phyloP scores from a whole-genome alignment of 2,113 vertebrate species.

The Melanerpes aurifrons region DNA sequence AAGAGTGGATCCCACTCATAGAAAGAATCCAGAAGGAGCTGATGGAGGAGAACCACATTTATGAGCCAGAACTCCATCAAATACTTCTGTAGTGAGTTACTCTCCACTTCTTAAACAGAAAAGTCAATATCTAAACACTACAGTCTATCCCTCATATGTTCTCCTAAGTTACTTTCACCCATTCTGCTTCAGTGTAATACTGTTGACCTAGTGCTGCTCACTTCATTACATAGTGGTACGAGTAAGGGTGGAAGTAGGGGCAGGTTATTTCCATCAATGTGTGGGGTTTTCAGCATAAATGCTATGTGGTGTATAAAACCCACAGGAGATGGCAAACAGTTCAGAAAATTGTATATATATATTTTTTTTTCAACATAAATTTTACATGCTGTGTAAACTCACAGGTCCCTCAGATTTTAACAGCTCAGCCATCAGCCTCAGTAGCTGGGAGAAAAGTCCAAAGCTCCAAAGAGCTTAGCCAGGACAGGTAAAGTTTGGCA shows the following conservation, averaged over 20 bases:
- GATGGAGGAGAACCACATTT: slow-evolving; percentile 8
- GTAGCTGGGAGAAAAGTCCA: background rate
- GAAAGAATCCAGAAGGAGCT: background rate
- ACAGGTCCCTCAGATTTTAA: background rate
- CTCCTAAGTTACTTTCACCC: background rate
- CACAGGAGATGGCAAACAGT: background rate
- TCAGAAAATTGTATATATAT: background rate
- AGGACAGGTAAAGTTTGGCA: background rate
- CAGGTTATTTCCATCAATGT: background rate
- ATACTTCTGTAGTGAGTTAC: background rate
- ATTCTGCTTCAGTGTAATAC: background rate
- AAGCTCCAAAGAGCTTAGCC: background rate
- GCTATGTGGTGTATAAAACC: background rate
- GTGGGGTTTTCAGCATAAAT: background rate
- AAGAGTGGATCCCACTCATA: background rate
- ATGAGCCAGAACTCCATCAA: slow-evolving; percentile 22
- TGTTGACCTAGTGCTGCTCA: background rate
- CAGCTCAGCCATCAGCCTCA: background rate
- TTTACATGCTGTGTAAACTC: background rate
- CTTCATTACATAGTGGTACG: background rate
- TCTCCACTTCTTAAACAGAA: slow-evolving; percentile 4
- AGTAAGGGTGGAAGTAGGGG: background rate
- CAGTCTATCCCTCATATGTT: background rate
- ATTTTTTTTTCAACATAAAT: background rate
- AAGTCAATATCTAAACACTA: background rate